A percentile compares a stretch with the other conserved stretches of the same genome.
phyloP scores from a whole-genome alignment of 2,113 vertebrate species.

The Petrocephalus microphthalmus region DNA sequence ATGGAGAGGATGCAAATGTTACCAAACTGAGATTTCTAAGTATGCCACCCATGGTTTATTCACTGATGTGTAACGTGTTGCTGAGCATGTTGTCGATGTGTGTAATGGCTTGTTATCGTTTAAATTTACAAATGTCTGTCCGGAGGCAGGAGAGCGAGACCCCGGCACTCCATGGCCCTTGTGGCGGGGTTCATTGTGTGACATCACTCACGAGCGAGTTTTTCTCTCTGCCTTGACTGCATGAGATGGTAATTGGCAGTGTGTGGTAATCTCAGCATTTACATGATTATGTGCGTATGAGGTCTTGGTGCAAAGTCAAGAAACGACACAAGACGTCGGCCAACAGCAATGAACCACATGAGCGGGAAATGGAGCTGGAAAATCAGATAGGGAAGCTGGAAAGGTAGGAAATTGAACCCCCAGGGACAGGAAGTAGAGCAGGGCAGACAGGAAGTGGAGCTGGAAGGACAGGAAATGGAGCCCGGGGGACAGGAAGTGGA shows the following conservation, averaged over 20 bases:
- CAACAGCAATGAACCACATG: neutral
- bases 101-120: neutral
- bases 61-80: neutral
- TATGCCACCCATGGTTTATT: too few relatives aligned
- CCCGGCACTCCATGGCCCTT: neutral
- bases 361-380: neutral
- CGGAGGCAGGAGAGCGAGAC: neutral
- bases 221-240: neutral
- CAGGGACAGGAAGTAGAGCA: too few relatives aligned
- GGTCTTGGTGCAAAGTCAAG: neutral
- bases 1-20: neutral
- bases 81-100: neutral
- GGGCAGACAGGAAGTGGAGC: neutral
- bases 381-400: neutral
- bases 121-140: neutral
- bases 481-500: neutral
- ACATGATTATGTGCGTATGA: neutral
- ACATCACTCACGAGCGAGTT: neutral
- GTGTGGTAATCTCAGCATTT: neutral
- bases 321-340: neutral
- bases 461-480: too few relatives aligned
- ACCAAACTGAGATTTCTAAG: neutral
- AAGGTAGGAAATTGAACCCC: neutral
- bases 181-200: neutral
- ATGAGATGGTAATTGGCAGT: neutral